These are phyloP conservation scores for Temnothorax ravouxi DNA, from an alignment of 2,888 invertebrate species.

Conservation along the genomic window DNA sequence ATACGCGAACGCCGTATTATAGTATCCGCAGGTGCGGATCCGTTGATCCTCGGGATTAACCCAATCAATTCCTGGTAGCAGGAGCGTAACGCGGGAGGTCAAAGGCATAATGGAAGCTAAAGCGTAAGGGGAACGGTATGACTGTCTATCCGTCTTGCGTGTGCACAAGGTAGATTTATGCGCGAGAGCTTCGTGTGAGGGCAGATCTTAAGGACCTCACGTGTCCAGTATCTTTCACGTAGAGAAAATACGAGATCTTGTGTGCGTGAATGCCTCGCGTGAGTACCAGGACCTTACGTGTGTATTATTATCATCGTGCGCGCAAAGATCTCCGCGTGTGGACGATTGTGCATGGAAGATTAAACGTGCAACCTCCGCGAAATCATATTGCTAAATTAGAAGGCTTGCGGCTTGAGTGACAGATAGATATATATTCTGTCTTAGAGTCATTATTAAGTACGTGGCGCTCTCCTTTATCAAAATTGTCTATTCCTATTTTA, in stretches of 20 bases:
- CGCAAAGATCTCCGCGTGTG: neutral
- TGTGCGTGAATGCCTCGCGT: neutral
- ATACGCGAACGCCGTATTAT: neutral
- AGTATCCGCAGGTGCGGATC: slow-evolving; percentile 37
- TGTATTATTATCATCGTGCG: neutral
- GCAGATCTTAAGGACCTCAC: slow-evolving; percentile 25
- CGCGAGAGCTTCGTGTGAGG: neutral
- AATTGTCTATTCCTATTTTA: neutral
- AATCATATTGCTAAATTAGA: slow-evolving; percentile 28
- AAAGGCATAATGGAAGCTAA: neutral
- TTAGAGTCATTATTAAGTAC: neutral
- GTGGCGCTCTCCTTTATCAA: neutral
- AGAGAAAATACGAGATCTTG: neutral
- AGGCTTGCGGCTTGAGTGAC: neutral
- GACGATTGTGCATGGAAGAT: slow-evolving; percentile 12
- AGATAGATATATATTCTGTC: slow-evolving; percentile 1
- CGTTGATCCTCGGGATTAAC: slow-evolving; percentile 52
- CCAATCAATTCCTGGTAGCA: slow-evolving; percentile 25
- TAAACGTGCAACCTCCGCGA: slow-evolving; percentile 17
- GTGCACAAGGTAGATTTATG: slow-evolving; percentile 10
- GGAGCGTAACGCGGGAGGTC: slow-evolving; percentile 14
- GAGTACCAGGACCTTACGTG: neutral
- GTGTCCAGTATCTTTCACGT: slow-evolving; percentile 4
- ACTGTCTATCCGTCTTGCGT: slow-evolving; percentile 15
- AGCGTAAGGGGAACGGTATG: neutral